Evolutionary conservation across 2,888 invertebrate species (phyloP).

Genomic region (Cantharis nigra): DNA sequence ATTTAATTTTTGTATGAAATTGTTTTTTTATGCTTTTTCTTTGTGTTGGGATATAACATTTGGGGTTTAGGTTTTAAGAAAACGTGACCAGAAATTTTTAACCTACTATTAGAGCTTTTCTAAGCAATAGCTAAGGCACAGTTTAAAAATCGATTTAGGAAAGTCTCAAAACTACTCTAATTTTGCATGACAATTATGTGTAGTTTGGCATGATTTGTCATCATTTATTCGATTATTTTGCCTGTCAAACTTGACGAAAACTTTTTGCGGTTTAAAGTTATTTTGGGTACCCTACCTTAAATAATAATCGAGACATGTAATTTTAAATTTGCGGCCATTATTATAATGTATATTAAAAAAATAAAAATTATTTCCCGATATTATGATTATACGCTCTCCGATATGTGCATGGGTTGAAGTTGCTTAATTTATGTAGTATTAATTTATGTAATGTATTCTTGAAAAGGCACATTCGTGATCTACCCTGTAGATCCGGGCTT

Average conservation of each 20-base stretch:
- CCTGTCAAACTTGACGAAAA: slow-evolving; percentile 40
- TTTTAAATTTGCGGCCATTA: background rate
- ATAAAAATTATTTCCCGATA: background rate
- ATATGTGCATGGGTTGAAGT: background rate
- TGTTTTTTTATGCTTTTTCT: background rate
- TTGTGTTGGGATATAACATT: background rate
- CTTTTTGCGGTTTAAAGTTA: background rate
- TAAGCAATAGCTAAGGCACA: slow-evolving; percentile 20
- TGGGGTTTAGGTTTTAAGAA: slow-evolving; percentile 1
- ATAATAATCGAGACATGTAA: background rate
- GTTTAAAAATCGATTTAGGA: slow-evolving; percentile 41
- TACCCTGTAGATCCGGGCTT: slow-evolving; percentile 99
- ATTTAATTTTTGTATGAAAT: background rate
- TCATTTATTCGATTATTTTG: slow-evolving; percentile 46
- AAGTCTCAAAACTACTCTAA: slow-evolving; percentile 25
- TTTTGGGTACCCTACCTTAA: background rate
- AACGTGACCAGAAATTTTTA: slow-evolving; percentile 24
- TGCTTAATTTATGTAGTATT: background rate
- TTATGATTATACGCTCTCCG: background rate
- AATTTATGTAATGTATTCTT: background rate
- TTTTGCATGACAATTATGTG: slow-evolving; percentile 44
- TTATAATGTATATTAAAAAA: background rate
- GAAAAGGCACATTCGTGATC: slow-evolving; percentile 90
- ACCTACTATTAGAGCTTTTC: slow-evolving; percentile 18
- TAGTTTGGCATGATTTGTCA: slow-evolving; percentile 49